Evolutionary conservation across 2,797 vertebrate species (phyloP).

Genomic region (Rhinatrema bivittatum): DNA sequence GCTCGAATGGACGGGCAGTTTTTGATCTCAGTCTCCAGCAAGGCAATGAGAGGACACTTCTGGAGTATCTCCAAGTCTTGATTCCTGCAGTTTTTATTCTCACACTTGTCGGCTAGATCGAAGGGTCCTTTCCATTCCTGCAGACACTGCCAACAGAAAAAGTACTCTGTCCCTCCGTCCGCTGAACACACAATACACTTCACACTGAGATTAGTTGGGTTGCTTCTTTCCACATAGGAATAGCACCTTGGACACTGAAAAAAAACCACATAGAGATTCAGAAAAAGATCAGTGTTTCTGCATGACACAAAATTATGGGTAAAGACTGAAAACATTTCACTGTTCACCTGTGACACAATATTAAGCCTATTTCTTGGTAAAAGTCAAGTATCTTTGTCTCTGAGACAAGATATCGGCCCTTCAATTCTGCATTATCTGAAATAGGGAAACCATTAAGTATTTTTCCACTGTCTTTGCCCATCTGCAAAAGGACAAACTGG

Average conservation of each 20-base stretch:
- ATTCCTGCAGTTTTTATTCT: slow-evolving; percentile 43
- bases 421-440: too few relatives aligned
- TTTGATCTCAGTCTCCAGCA: slow-evolving; percentile 15
- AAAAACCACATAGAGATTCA: too few relatives aligned
- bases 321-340: too few relatives aligned
- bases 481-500: too few relatives aligned
- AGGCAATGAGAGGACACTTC: slow-evolving; percentile 13
- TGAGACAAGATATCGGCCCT: too few relatives aligned
- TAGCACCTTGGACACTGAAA: slow-evolving; percentile 54
- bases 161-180: not conserved
- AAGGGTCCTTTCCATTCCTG: slow-evolving; percentile 43
- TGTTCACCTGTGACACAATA: too few relatives aligned
- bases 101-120: slow-evolving; percentile 39
- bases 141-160: slow-evolving; percentile 64
- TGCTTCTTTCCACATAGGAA: slow-evolving; percentile 38
- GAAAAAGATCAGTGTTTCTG: too few relatives aligned
- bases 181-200: slow-evolving; percentile 43
- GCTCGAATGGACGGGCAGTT: slow-evolving; percentile 50
- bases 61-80: slow-evolving; percentile 31
- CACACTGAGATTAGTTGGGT: slow-evolving; percentile 40
- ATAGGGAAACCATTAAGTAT: too few relatives aligned
- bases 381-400: too few relatives aligned
- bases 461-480: too few relatives aligned
- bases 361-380: too few relatives aligned
- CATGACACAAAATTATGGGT: too few relatives aligned